A percentile compares a stretch with the other conserved stretches of the same genome.
Evolutionary conservation across 1,140 invertebrate genomes (phyloP).

Genomic region (Trichoplusia ni): DNA sequence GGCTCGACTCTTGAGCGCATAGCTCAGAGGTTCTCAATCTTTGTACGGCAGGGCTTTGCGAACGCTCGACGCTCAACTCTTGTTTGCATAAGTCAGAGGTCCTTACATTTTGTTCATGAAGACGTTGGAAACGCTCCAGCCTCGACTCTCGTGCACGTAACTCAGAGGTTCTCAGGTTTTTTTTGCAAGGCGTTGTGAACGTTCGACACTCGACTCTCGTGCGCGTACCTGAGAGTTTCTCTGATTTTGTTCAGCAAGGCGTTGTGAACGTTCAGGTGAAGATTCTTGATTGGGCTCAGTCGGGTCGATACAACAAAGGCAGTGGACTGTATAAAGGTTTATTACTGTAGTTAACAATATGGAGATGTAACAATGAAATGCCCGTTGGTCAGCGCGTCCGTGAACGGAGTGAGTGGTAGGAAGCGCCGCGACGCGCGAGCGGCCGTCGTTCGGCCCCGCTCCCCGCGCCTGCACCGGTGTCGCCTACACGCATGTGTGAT

Average conservation of each 20-base stretch:
- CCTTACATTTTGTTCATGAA: slow-evolving; percentile 23
- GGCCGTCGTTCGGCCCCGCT: too few relatives aligned
- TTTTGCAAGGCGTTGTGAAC: slow-evolving; percentile 32
- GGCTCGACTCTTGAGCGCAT: background rate
- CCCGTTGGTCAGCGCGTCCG: too few relatives aligned
- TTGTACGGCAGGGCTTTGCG: slow-evolving; percentile 23
- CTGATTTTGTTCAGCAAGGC: too few relatives aligned
- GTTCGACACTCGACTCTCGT: slow-evolving; percentile 36
- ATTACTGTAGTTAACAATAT: too few relatives aligned
- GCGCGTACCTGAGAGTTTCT: slow-evolving; percentile 24
- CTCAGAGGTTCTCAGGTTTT: slow-evolving; percentile 22
- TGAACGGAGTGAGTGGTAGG: too few relatives aligned
- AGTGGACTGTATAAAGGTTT: too few relatives aligned
- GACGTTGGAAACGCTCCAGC: slow-evolving; percentile 20
- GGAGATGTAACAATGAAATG: too few relatives aligned
- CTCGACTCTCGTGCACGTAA: background rate
- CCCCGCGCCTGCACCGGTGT: too few relatives aligned
- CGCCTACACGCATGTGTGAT: too few relatives aligned
- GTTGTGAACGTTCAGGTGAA: slow-evolving; percentile 16
- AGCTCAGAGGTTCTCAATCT: slow-evolving; percentile 18
- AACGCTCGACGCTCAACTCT: slow-evolving; percentile 40
- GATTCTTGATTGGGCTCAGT: too few relatives aligned
- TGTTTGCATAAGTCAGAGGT: slow-evolving; percentile 20
- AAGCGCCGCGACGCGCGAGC: too few relatives aligned
- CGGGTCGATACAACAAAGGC: too few relatives aligned